Conservation (phyloP, 2,797 vertebrate species). For the Sebastes trivittatus region DNA sequence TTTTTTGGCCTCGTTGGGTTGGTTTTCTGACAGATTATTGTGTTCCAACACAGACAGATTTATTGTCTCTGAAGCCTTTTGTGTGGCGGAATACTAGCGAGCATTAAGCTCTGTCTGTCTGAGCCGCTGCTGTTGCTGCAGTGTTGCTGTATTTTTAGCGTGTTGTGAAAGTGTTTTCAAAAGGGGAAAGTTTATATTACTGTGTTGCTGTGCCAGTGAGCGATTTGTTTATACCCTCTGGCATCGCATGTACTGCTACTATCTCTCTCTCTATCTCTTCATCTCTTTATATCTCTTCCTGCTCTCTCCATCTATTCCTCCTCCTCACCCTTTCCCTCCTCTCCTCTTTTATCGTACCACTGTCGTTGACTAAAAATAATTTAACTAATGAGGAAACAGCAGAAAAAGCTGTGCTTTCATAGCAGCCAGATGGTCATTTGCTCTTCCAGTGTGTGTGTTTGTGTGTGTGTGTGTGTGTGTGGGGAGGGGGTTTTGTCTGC, state of each 20-base stretch:
- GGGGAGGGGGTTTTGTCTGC: conserved; percentile 5
- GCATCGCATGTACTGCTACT: conserved; percentile 17
- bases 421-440: conserved; percentile 66
- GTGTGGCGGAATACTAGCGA: background rate
- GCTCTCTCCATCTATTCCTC: conserved; percentile 1
- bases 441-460: conserved; percentile 23
- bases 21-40: background rate
- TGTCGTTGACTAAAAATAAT: conserved; percentile 40
- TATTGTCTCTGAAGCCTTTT: background rate
- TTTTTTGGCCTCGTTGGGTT: background rate
- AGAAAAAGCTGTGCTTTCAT: conserved; percentile 48
- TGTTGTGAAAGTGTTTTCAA: conserved; percentile 41
- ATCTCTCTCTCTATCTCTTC: conserved; percentile 7
- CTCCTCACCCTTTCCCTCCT: conserved; percentile 11
- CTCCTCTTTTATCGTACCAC: conserved; percentile 16
- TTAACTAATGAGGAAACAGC: conserved; percentile 58
- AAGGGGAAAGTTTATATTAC: conserved; percentile 36
- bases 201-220: conserved; percentile 53
- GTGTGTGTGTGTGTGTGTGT: conserved; percentile 20
- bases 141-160: conserved; percentile 43
- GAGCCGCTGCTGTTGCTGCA: conserved; percentile 4
- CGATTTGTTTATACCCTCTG: conserved; percentile 54
- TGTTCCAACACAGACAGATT: background rate
- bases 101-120: background rate
- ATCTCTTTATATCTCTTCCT: conserved; percentile 5